Percentiles rank a stretch among this genome's conserved stretches.
These are phyloP conservation scores for Cotesia typhae DNA, from an alignment of 1,140 invertebrate genomes.

Conservation along the genomic window DNA sequence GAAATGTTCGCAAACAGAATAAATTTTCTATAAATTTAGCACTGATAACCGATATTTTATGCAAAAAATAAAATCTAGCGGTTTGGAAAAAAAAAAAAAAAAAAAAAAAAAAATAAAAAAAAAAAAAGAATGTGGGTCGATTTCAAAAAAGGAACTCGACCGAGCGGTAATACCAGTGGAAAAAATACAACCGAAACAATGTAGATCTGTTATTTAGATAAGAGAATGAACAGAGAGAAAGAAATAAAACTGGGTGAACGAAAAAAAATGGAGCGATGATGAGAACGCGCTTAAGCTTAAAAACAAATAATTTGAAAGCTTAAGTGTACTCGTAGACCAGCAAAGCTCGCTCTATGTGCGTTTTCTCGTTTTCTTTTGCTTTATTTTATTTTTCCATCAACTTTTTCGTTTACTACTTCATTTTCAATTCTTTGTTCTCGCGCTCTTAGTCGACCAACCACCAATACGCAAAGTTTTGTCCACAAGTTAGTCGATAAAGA, in stretches of 20 bases:
- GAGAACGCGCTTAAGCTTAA: slow-evolving; percentile 30
- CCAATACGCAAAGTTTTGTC: slow-evolving; percentile 5
- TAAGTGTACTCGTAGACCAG: slow-evolving; percentile 23
- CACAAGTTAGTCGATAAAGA: not conserved
- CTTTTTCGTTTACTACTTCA: too few species aligned
- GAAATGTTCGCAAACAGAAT: too few species aligned
- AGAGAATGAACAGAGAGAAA: slow-evolving; percentile 40
- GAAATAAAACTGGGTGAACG: slow-evolving; percentile 17
- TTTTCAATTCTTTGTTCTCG: slow-evolving; percentile 4
- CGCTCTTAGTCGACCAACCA: not conserved
- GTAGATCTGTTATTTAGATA: slow-evolving; percentile 64
- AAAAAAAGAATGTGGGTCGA: slow-evolving; percentile 36
- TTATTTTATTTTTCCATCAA: too few species aligned
- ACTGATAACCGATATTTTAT: too few species aligned
- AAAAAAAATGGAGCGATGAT: slow-evolving; percentile 26
- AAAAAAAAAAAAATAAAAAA: slow-evolving; percentile 16
- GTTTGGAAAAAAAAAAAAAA: too few species aligned
- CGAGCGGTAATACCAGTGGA: slow-evolving; percentile 33
- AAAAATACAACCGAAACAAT: slow-evolving; percentile 56
- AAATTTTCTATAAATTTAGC: too few species aligned
- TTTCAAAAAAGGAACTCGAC: too few species aligned
- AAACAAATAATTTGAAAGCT: slow-evolving; percentile 13
- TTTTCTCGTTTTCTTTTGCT: slow-evolving; percentile 18
- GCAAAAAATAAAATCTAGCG: too few species aligned
- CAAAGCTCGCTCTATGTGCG: slow-evolving; percentile 3